Conservation (phyloP, 2,888 invertebrate species). For the Oxyteleia sp. region DNA sequence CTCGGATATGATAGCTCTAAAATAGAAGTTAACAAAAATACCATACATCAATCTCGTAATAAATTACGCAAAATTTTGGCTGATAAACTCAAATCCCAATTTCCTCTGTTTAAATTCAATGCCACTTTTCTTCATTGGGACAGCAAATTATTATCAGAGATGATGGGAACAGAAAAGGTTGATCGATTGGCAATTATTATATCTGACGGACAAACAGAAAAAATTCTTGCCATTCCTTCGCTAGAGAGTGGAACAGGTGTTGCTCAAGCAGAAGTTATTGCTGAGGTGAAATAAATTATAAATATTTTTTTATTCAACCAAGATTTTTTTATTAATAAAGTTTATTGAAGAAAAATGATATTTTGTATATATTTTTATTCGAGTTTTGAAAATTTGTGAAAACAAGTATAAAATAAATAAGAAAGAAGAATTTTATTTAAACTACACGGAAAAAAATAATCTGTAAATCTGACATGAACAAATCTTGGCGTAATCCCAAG, state of each 20-base stretch:
- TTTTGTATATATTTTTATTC: not conserved
- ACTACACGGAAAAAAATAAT: no score
- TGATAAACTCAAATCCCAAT: slow-evolving; percentile 46
- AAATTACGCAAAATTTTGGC: slow-evolving; percentile 53
- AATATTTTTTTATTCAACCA: not conserved
- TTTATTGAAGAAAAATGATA: not conserved
- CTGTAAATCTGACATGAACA: no score
- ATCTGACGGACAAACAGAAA: slow-evolving; percentile 27
- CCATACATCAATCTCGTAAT: slow-evolving; percentile 54
- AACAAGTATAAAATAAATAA: not conserved
- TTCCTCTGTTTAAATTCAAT: slow-evolving; percentile 32
- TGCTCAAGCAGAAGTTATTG: not conserved
- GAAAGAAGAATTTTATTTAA: no score
- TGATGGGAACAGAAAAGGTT: slow-evolving; percentile 27
- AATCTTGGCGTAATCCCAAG: no score
- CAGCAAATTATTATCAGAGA: slow-evolving; percentile 27
- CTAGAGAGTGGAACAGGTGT: slow-evolving; percentile 13
- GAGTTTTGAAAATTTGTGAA: not conserved
- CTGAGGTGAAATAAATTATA: no score
- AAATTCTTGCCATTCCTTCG: slow-evolving; percentile 40
- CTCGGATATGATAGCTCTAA: slow-evolving; percentile 47
- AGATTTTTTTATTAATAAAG: not conserved
- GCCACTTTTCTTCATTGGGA: slow-evolving; percentile 45
- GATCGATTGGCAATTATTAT: slow-evolving; percentile 44
- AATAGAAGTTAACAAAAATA: slow-evolving; percentile 58